Evolutionary conservation across 2,888 invertebrate species (phyloP), one percentile per base, ranked within the genome.

Genomic region (Standfussiana lucernea): DNA sequence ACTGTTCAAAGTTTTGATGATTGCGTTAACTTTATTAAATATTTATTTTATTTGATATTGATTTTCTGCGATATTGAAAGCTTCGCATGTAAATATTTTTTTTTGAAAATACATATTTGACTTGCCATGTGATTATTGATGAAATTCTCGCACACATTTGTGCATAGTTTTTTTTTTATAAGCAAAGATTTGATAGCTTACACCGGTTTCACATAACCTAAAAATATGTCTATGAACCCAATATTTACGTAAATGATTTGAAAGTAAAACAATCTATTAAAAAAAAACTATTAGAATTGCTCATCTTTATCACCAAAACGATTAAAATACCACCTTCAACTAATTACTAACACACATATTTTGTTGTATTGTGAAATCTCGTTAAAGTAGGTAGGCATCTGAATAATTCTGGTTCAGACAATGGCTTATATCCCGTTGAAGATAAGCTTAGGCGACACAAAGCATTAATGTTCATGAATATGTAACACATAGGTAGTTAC

Each of bases 381-480:
- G 37, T 21, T 35, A 2, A 21, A 42, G 56, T 69, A 66, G 37
- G 65, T n/a, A 47, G 65, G 83, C 50, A 77, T 80, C 65, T 45
- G 6, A 80, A 77, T 80, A 71, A 80, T 82, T 67, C 24, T 59
- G 47, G 35, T 50, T 45, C 50, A 67, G 18, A 77, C 70, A 64
- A 82, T 65, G 83, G 78, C 82, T 79, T 82, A 75, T 61, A 77
- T 37, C 5, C 21, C 64, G 32, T n/a, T 56, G 15, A 47, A 53
- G 50, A 82, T 77, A 66, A 77, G 64, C 80, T 66, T 70, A 28
- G 3, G 45, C 28, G 28, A 50, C 37, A 70, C 80, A 80, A 82
- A 80, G 80, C 83, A 37, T 65, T 32, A 61, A 50, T 82, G 37
- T 71, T 65, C 45, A 59, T 80, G 59, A 82, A 80, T 82, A 82